These are phyloP conservation scores for Conistra vaccinii DNA, from an alignment of 2,888 invertebrate genomes.

Conservation along the genomic window DNA sequence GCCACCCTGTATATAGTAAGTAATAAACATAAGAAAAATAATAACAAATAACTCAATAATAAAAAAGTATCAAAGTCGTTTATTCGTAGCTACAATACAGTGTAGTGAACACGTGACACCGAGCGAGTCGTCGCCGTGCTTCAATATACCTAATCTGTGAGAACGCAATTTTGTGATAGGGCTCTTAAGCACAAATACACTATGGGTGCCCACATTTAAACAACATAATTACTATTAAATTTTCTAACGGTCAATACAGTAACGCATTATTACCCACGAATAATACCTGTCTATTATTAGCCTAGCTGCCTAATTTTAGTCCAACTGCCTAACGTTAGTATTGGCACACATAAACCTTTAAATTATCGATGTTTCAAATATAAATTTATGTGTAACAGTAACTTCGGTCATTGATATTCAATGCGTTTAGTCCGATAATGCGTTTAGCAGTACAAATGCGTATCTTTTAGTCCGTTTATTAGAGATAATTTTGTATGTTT, in stretches of 20 bases:
- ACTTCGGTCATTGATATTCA: slow-evolving; percentile 52
- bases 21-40: too few relatives aligned
- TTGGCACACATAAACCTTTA: slow-evolving; percentile 48
- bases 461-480: slow-evolving; percentile 50
- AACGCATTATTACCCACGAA: slow-evolving; percentile 16
- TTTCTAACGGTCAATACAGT: slow-evolving; percentile 16
- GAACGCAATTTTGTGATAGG: too few relatives aligned
- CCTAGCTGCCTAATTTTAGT: slow-evolving; percentile 14
- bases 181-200: background rate
- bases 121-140: too few relatives aligned
- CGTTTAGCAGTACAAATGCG: slow-evolving; percentile 44
- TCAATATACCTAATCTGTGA: too few relatives aligned
- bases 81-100: too few relatives aligned
- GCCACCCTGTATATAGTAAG: too few relatives aligned
- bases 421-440: slow-evolving; percentile 57
- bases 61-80: too few relatives aligned
- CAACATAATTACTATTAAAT: slow-evolving; percentile 14
- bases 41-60: too few relatives aligned
- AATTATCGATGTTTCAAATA: slow-evolving; percentile 59
- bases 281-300: slow-evolving; percentile 24
- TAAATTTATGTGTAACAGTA: slow-evolving; percentile 57
- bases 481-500: slow-evolving; percentile 38
- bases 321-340: slow-evolving; percentile 27
- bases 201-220: background rate
- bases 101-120: too few relatives aligned